phyloP scores from a whole-genome alignment of 2,113 vertebrate genomes.

The Prunella himalayana region DNA sequence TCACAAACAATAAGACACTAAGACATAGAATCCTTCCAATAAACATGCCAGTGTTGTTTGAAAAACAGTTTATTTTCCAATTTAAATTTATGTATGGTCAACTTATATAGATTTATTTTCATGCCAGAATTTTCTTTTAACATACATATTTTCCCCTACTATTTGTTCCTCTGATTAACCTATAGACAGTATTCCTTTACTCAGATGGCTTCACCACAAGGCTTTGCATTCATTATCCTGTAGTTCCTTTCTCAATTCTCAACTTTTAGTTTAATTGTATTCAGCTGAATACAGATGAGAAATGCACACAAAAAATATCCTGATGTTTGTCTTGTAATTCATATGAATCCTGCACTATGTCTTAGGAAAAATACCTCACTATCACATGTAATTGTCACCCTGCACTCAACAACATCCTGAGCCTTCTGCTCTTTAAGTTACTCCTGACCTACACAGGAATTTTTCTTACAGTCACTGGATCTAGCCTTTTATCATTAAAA shows the following conservation, averaged over 20 bases:
- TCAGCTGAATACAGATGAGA: background rate
- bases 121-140: background rate
- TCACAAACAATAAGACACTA: background rate
- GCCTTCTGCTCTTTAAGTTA: background rate
- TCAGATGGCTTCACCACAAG: background rate
- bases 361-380: background rate
- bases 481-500: background rate
- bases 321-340: background rate
- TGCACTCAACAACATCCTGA: background rate
- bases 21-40: background rate
- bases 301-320: background rate
- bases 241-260: background rate
- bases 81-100: background rate
- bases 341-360: background rate
- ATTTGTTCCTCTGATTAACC: background rate
- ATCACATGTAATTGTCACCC: background rate
- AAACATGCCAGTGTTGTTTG: background rate
- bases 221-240: background rate
- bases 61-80: background rate
- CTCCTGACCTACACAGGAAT: background rate
- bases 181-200: background rate
- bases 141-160: background rate
- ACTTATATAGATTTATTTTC: background rate
- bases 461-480: background rate
- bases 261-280: background rate